These are phyloP conservation scores for Drosophila lacteicornis DNA, from an alignment of 1,140 invertebrate genomes.

Conservation along the genomic window DNA sequence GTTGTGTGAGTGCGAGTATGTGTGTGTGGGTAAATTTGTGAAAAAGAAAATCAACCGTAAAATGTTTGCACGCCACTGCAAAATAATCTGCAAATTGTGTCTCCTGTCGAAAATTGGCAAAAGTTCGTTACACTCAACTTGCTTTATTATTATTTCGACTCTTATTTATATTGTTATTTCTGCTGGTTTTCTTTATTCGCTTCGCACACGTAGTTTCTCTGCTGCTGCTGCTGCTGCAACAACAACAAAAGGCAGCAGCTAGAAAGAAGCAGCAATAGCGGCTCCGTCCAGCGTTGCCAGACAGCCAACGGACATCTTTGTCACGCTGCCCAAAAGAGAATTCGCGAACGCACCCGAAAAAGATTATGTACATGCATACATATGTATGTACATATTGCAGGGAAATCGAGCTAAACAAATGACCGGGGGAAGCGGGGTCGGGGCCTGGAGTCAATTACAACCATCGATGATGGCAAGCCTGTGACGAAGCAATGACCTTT, in stretches of 20 bases:
- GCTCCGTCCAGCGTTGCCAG: conserved; percentile 57
- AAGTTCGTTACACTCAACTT: conserved; percentile 56
- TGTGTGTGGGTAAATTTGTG: conserved; percentile 18
- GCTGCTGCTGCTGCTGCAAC: conserved; percentile 41
- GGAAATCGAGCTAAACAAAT: conserved; percentile 19
- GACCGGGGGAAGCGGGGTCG: conserved; percentile 2
- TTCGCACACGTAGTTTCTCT: conserved; percentile 66
- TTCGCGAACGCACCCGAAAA: conserved; percentile 49
- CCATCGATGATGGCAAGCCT: background rate
- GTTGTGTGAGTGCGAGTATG: conserved; percentile 3
- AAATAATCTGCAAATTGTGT: conserved; percentile 39
- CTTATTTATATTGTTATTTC: conserved; percentile 57
- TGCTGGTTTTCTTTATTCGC: conserved; percentile 50
- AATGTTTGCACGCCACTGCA: conserved; percentile 43
- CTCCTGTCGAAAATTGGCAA: conserved; percentile 21
- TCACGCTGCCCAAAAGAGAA: conserved; percentile 57
- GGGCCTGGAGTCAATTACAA: conserved; percentile 7
- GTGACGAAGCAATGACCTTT: conserved; percentile 34
- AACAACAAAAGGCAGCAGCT: conserved; percentile 46
- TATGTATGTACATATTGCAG: conserved; percentile 7
- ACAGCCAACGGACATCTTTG: conserved; percentile 39
- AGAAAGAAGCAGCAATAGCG: conserved; percentile 38
- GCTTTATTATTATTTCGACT: conserved; percentile 56
- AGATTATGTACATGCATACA: conserved; percentile 16
- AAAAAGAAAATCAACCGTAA: conserved; percentile 40